Percentiles rank a stretch among this genome's conserved stretches.
Evolutionary conservation across 2,888 invertebrate genomes (phyloP).

Genomic region (Incurvaria masculella): DNA sequence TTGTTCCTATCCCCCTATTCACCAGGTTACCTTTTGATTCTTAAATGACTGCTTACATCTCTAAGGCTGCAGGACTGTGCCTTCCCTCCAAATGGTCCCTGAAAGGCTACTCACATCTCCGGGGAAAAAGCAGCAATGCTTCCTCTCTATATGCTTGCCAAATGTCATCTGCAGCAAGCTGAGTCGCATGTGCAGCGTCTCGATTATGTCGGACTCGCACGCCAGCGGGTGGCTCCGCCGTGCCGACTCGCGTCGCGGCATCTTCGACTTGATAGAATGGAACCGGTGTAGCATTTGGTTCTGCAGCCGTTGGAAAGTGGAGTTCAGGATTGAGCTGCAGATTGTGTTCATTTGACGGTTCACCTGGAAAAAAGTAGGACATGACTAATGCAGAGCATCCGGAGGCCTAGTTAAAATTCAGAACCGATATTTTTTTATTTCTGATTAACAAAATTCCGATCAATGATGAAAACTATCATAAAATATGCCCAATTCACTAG

Average conservation of each 20-base stretch:
- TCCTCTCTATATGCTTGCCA: constrained; percentile 91
- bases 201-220: constrained; percentile 90
- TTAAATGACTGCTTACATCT: too few species aligned
- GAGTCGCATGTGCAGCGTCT: constrained; percentile 89
- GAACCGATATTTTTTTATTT: neutral
- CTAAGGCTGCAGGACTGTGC: too few species aligned
- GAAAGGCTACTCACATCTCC: constrained; percentile 87
- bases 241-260: constrained; percentile 90
- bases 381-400: neutral
- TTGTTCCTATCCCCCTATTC: too few species aligned
- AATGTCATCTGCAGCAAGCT: constrained; percentile 91
- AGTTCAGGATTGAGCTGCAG: constrained; percentile 77
- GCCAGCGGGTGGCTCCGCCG: constrained; percentile 87
- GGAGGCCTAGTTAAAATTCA: neutral
- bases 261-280: constrained; percentile 84
- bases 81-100: too few species aligned
- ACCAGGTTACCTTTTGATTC: too few species aligned
- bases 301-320: constrained; percentile 82
- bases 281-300: constrained; percentile 81
- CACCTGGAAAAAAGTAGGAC: constrained; percentile 55
- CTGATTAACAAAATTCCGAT: neutral
- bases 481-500: neutral
- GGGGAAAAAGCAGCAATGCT: constrained; percentile 92
- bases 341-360: constrained; percentile 76
- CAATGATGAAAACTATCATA: neutral